phyloP scores from a whole-genome alignment of 1,140 invertebrate species.

The Lepidurus couesii region DNA sequence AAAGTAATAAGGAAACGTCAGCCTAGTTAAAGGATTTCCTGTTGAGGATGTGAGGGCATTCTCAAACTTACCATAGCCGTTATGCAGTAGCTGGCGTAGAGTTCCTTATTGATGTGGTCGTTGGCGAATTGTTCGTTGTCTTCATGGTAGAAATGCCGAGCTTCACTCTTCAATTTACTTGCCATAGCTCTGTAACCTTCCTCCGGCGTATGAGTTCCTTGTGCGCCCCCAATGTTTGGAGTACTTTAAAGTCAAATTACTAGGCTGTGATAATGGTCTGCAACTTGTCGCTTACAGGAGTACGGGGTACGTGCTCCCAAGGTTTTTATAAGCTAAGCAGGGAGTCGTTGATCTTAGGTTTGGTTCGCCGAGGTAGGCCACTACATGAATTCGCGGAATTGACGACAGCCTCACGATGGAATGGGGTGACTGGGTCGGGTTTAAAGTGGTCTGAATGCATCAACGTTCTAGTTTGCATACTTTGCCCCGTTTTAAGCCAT shows the following conservation, averaged over 20 bases:
- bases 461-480: background rate
- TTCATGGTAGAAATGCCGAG: slow-evolving; percentile 51
- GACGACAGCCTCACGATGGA: background rate
- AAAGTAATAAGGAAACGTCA: background rate
- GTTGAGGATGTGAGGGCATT: slow-evolving; percentile 37
- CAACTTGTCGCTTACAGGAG: background rate
- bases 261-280: too few relatives aligned
- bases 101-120: slow-evolving; percentile 58
- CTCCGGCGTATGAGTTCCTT: background rate
- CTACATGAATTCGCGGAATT: background rate
- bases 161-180: background rate
- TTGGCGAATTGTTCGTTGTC: slow-evolving; percentile 53
- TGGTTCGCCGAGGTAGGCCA: background rate
- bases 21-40: background rate
- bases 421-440: background rate
- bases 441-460: background rate
- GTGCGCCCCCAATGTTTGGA: background rate
- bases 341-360: background rate
- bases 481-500: background rate
- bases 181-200: background rate
- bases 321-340: background rate
- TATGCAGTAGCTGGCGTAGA: slow-evolving; percentile 55
- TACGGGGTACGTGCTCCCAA: background rate
- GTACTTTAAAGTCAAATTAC: background rate
- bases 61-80: slow-evolving; percentile 45